Conservation (phyloP, 2,113 vertebrate species). For the Peromyscus californicus region DNA sequence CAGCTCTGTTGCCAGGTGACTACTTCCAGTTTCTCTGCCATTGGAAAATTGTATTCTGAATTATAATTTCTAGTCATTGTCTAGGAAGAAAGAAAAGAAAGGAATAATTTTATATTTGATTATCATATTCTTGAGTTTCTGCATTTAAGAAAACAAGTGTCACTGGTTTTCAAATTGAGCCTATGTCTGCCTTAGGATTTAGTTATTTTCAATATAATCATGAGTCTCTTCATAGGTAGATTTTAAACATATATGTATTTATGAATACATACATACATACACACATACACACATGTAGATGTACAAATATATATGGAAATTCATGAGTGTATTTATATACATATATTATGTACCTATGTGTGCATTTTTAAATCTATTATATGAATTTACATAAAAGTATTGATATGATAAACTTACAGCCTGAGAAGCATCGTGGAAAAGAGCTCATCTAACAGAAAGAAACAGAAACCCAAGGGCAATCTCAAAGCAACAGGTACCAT, state of each 20-base stretch:
- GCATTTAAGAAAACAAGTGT: conserved; percentile 22
- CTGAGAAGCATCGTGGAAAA: background rate
- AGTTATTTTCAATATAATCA: background rate
- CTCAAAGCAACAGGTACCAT: background rate
- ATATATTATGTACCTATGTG: too few relatives aligned
- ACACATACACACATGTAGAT: too few relatives aligned
- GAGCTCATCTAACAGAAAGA: background rate
- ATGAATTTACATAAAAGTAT: background rate
- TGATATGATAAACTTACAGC: background rate
- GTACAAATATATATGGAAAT: background rate
- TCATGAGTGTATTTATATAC: too few relatives aligned
- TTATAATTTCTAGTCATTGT: background rate
- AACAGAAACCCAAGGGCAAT: background rate
- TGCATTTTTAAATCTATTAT: background rate
- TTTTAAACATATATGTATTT: background rate
- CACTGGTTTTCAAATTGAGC: background rate
- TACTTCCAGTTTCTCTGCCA: background rate
- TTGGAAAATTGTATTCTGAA: background rate
- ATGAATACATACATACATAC: background rate
- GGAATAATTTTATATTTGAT: background rate
- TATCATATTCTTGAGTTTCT: background rate
- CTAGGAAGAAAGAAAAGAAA: background rate
- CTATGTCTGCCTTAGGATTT: background rate
- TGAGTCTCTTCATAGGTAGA: background rate
- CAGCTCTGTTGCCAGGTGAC: background rate